Conservation (phyloP, 1,140 invertebrate genomes). For the Wasmannia auropunctata region DNA sequence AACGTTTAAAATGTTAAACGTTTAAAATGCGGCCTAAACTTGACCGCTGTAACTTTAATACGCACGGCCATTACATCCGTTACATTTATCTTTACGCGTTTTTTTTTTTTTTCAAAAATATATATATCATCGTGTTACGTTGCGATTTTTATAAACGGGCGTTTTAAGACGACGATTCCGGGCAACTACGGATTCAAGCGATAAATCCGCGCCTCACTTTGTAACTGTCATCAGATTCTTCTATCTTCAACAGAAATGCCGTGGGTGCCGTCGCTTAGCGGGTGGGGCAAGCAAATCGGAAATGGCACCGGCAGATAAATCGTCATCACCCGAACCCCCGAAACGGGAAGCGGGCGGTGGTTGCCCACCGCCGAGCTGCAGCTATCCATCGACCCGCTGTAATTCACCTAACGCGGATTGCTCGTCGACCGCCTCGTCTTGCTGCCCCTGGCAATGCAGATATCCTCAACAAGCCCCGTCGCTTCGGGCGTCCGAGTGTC, state of each 20-base stretch:
- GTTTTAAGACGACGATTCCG: neutral
- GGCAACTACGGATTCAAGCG: too few species aligned
- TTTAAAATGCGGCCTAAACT: neutral
- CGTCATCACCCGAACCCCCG: neutral
- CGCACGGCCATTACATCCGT: neutral
- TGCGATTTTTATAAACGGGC: neutral
- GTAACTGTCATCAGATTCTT: conserved; percentile 37
- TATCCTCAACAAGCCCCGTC: conserved; percentile 16
- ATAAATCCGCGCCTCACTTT: conserved; percentile 7
- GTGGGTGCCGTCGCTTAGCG: conserved; percentile 54
- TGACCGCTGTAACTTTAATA: neutral
- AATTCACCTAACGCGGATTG: conserved; percentile 11
- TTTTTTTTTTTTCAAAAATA: too few species aligned
- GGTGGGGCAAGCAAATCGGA: conserved; percentile 65
- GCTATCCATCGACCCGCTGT: conserved; percentile 26
- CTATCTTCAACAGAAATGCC: conserved; percentile 54
- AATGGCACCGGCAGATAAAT: conserved; percentile 51
- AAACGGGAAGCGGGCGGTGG: conserved; percentile 52
- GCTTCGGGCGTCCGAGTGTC: conserved; percentile 19
- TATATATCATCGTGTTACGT: neutral
- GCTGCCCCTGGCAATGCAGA: conserved; percentile 6
- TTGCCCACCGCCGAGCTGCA: conserved; percentile 33
- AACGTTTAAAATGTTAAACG: conserved; percentile 22
- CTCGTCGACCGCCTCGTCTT: conserved; percentile 14
- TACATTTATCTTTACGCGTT: neutral